These are phyloP conservation scores for Pogonognathellus flavescens DNA, from an alignment of 1,140 invertebrate species.

Conservation along the genomic window DNA sequence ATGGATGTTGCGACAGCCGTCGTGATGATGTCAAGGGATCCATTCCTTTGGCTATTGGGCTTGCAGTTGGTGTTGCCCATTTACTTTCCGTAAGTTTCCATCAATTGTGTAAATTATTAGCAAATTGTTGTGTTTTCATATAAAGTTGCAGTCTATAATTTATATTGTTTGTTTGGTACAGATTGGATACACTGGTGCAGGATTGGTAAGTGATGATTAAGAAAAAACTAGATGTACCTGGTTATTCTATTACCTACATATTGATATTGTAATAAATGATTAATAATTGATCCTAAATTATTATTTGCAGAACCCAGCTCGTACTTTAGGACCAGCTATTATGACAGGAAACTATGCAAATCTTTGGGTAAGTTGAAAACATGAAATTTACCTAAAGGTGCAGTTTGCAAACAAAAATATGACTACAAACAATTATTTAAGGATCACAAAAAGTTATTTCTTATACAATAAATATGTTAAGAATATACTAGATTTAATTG, in stretches of 20 bases:
- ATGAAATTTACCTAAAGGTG: too few relatives aligned
- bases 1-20: constrained; percentile 84
- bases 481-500: too few relatives aligned
- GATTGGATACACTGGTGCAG: constrained; percentile 83
- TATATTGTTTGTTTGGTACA: constrained; percentile 67
- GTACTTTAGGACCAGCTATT: constrained; percentile 78
- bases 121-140: not conserved
- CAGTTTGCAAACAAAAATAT: too few relatives aligned
- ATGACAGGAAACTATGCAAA: constrained; percentile 42
- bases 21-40: constrained; percentile 82
- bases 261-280: too few relatives aligned
- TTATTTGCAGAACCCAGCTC: constrained; percentile 80
- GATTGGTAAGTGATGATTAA: constrained; percentile 30
- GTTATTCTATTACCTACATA: too few relatives aligned
- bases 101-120: too few relatives aligned
- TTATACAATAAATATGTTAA: too few relatives aligned
- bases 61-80: constrained; percentile 88
- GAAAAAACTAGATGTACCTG: too few relatives aligned
- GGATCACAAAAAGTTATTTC: too few relatives aligned
- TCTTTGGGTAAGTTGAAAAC: constrained; percentile 52
- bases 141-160: constrained; percentile 35
- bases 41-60: constrained; percentile 89
- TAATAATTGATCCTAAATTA: too few relatives aligned
- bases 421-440: too few relatives aligned
- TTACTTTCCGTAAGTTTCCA: constrained; percentile 80